phyloP scores from a whole-genome alignment of 2,113 vertebrate genomes.

The Plestiodon gilberti region DNA sequence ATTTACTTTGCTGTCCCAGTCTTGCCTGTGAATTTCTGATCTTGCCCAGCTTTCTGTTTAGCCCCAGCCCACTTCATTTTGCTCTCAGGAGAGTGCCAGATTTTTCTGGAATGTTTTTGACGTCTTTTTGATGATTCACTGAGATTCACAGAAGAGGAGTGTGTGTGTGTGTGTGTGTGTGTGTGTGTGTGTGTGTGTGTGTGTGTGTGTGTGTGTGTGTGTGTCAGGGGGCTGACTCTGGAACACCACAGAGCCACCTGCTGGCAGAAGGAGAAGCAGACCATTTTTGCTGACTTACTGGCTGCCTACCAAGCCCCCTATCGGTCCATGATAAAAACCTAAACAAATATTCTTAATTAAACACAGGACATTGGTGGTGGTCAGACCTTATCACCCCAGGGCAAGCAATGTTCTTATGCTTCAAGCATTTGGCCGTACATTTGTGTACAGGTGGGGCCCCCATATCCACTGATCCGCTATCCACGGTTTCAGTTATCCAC shows the following conservation, averaged over 20 bases:
- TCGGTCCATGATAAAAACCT: not conserved
- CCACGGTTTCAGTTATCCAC: too few species aligned
- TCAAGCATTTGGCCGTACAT: not conserved
- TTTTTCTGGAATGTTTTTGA: not conserved
- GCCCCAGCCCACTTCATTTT: not conserved
- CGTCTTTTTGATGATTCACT: conserved; percentile 1
- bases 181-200: too few species aligned
- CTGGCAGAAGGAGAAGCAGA: not conserved
- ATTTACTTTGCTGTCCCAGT: not conserved
- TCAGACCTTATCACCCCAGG: not conserved
- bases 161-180: too few species aligned
- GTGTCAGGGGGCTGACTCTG: not conserved
- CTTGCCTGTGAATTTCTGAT: not conserved
- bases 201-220: too few species aligned
- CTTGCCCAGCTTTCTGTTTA: not conserved
- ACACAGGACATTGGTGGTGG: not conserved
- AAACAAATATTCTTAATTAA: not conserved
- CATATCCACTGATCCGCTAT: too few species aligned
- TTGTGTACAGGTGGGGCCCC: too few species aligned
- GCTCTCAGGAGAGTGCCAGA: not conserved
- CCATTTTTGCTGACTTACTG: not conserved
- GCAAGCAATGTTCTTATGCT: not conserved
- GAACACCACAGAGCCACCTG: not conserved
- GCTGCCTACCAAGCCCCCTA: not conserved
- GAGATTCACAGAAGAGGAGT: not conserved